Conservation (phyloP, 1,140 invertebrate species). For the Sycobia sp. region DNA sequence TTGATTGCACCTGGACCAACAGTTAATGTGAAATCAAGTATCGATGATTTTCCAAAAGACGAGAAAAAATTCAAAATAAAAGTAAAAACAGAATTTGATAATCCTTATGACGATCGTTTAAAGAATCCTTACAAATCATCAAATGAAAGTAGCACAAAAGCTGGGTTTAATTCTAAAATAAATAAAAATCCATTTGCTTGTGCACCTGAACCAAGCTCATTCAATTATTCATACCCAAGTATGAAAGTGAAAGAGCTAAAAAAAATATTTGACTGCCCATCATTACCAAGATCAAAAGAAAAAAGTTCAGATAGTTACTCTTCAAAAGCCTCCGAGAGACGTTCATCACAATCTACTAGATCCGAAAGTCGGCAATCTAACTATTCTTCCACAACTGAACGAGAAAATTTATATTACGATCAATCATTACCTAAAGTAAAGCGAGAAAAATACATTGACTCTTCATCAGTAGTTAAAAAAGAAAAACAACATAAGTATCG, state of each 20-base stretch:
- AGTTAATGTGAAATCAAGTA: conserved; percentile 9
- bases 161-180: neutral
- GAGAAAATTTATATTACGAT: no score
- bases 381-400: no score
- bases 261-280: conserved; percentile 2
- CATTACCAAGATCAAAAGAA: conserved; percentile 1
- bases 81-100: neutral
- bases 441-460: no score
- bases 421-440: no score
- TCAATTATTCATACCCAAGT: neutral
- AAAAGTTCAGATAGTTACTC: neutral
- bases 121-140: neutral
- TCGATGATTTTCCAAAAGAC: neutral
- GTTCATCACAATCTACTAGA: neutral
- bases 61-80: neutral
- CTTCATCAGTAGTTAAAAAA: no score
- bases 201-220: no score
- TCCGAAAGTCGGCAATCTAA: no score
- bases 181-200: no score
- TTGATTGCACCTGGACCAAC: conserved; percentile 8
- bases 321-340: neutral
- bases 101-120: neutral
- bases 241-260: neutral
- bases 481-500: no score
- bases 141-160: neutral